Conservation (phyloP, 2,888 invertebrate species). For the Trachelus tabidus region DNA sequence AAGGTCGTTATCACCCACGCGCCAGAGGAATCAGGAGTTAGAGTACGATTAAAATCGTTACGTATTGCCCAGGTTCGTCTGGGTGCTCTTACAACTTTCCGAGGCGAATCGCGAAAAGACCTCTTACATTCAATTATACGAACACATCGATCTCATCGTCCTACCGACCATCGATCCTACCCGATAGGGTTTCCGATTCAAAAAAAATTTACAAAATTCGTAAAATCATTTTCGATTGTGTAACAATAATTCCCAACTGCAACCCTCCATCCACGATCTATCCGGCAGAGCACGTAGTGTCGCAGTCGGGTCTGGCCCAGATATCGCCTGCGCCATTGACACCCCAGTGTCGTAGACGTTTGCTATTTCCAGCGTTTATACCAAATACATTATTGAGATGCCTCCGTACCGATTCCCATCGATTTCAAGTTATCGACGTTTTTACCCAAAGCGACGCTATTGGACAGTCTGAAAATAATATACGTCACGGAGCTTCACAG, state of each 20-base stretch:
- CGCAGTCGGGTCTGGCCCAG: constrained; percentile 59
- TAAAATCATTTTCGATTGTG: not conserved
- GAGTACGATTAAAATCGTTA: not conserved
- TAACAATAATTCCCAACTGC: not conserved
- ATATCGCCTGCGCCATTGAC: constrained; percentile 48
- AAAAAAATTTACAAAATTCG: not conserved
- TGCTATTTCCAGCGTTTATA: not conserved
- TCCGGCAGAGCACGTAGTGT: constrained; percentile 53
- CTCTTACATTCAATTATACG: too few relatives aligned
- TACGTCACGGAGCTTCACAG: not conserved
- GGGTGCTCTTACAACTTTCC: too few relatives aligned
- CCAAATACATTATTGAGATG: not conserved
- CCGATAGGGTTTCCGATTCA: too few relatives aligned
- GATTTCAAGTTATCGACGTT: not conserved
- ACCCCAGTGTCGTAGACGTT: not conserved
- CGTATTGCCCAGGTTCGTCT: not conserved
- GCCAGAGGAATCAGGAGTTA: too few relatives aligned
- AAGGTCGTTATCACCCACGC: too few relatives aligned
- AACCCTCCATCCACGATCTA: constrained; percentile 25
- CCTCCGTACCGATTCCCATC: not conserved
- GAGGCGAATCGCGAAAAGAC: too few relatives aligned
- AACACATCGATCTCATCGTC: too few relatives aligned
- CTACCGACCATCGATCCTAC: too few relatives aligned
- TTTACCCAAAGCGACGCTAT: not conserved
- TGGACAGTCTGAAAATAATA: not conserved